These are phyloP conservation scores for Dreissena rostriformis DNA, from an alignment of 1,140 invertebrate genomes.

Conservation along the genomic window DNA sequence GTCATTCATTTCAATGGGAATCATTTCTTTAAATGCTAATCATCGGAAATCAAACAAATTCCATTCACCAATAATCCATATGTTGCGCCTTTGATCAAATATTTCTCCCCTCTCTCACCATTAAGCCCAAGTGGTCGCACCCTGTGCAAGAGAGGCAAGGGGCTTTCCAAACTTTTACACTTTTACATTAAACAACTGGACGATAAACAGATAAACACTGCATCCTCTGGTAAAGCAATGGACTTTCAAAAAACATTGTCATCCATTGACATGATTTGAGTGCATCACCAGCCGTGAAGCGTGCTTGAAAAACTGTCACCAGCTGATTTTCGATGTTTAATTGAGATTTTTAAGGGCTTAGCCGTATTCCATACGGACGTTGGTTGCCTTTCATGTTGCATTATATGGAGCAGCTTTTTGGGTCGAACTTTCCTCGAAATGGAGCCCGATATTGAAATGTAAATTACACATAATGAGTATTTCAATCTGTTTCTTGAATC, in stretches of 20 bases:
- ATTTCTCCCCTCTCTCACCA: neutral
- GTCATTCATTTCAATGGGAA: slow-evolving; percentile 34
- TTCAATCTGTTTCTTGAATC: slow-evolving; percentile 19
- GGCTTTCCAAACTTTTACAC: too few relatives aligned
- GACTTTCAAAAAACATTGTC: slow-evolving; percentile 41
- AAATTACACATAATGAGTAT: neutral
- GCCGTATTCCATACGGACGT: slow-evolving; percentile 17
- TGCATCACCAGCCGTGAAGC: neutral
- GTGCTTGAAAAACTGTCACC: slow-evolving; percentile 21
- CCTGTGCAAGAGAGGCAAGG: too few relatives aligned
- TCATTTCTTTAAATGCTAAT: slow-evolving; percentile 41
- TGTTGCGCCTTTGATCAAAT: slow-evolving; percentile 35
- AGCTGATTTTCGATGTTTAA: slow-evolving; percentile 41
- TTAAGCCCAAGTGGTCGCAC: too few relatives aligned
- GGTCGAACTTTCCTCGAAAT: neutral
- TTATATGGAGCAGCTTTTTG: neutral
- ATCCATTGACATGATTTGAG: slow-evolving; percentile 16
- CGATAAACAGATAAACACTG: too few relatives aligned
- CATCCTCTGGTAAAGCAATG: too few relatives aligned
- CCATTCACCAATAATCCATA: slow-evolving; percentile 45
- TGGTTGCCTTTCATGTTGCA: neutral
- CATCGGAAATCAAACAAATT: slow-evolving; percentile 41
- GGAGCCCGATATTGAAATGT: slow-evolving; percentile 1
- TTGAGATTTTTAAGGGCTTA: slow-evolving; percentile 52
- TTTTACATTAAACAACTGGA: too few relatives aligned